Evolutionary conservation across 2,113 vertebrate species (phyloP), one percentile per base, ranked within the genome.

Genomic region (Siphamia tubifer): DNA sequence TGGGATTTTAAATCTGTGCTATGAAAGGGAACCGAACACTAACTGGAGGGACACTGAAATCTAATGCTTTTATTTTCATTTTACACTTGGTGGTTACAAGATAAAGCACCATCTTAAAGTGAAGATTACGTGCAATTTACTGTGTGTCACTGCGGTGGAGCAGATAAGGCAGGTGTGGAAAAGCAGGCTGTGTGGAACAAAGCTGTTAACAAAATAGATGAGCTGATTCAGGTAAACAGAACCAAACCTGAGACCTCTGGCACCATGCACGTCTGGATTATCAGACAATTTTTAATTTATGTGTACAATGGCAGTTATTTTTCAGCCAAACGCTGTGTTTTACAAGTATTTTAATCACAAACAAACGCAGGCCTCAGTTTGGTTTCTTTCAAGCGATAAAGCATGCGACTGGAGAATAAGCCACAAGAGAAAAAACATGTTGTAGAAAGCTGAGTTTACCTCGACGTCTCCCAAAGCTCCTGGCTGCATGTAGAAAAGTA

Each of bases 391-490:
- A 71, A 49, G 63, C 52, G 60, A 1, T 13, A 25, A 75, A 72
- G 69, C 73, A 84, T 65, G 70, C 67, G 56, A 75, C 53, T 65
- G 38, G 9, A 53, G 35, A 57, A 66, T 5, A 64, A 62, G 74
- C 55, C 63, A 80, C 23, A 56, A 23, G 25, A 34, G 20, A n/a
- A 58, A 38, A 60, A 9, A 74, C 28, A 48, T 12, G 30, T 13
- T 34, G 38, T 24, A 57, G 62, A 43, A 71, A 63, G 49, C 51
- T 48, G 68, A 63, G 82, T 93, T 98, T 99, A 99, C 98, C 98
- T 99, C 98, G 95, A 93, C 96, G 97, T 96, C 97, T 94, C 92
- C 97, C 96, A 95, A 94, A 99, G 94, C 95, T 96, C 94, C 96
- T 96, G 49, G 98, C 97, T 99, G 98, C 97, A 93, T 97, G 96